Evolutionary conservation across 2,888 invertebrate genomes (phyloP).

Genomic region (Stenodera caucasica): DNA sequence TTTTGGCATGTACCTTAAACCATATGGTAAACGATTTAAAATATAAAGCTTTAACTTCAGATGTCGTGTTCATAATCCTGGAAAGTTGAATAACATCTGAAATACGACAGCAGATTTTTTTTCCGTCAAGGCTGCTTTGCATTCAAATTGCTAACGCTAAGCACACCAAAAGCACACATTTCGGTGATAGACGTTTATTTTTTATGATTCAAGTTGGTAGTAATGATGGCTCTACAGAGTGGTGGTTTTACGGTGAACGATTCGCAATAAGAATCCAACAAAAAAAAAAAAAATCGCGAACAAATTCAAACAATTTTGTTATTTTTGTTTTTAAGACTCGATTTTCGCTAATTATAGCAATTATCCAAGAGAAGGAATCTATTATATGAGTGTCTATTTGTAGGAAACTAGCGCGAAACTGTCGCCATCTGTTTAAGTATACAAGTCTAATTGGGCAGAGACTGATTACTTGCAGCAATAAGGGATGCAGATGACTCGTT

Average conservation of each 20-base stretch:
- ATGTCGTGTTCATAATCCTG: conserved; percentile 25
- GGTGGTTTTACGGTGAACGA: background rate
- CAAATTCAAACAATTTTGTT: too few relatives aligned
- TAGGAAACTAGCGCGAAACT: background rate
- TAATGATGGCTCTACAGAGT: background rate
- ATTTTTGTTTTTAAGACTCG: too few relatives aligned
- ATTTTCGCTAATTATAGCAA: background rate
- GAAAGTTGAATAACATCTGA: conserved; percentile 22
- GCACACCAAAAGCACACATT: conserved; percentile 21
- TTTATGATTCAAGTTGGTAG: conserved; percentile 9
- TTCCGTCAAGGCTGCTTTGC: conserved; percentile 11
- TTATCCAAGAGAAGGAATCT: background rate
- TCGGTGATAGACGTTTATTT: conserved; percentile 21
- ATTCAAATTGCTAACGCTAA: conserved; percentile 24
- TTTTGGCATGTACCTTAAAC: background rate
- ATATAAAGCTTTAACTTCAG: conserved; percentile 16
- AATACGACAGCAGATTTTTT: conserved; percentile 25
- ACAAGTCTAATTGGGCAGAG: conserved; percentile 3
- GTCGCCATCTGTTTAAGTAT: background rate
- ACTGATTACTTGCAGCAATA: conserved; percentile 4
- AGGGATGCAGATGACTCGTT: conserved; percentile 4
- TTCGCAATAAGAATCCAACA: background rate
- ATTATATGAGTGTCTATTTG: background rate
- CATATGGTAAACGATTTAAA: conserved; percentile 12
- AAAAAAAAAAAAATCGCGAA: too few relatives aligned